Evolutionary conservation across 2,888 invertebrate species (phyloP), one percentile per base, ranked within the genome.

Genomic region (Mechanitis messenoides): DNA sequence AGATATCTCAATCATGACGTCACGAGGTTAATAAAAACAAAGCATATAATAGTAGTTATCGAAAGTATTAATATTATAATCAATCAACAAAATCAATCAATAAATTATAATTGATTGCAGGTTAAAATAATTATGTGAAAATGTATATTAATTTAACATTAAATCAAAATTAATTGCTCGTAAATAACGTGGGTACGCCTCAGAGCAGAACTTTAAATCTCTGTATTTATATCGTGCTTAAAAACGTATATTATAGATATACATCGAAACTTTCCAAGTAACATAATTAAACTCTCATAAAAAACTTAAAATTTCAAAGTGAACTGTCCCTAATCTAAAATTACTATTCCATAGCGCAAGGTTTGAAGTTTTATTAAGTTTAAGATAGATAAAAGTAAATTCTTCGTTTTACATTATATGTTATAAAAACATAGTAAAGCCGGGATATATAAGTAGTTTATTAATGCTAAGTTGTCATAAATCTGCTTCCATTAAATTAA

Each of bases 401-500:
- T 63, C 20, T 20, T 20, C 20, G 20, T 20, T 20, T 20, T 20
- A 20, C 20, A 20, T 20, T 20, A 20, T 20, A 20, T 20, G 20
- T 20, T 20, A 20, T 20, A 20, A 20, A 20, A 20, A 20, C 20
- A 20, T 20, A 20, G 20, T 20, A 20, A 20, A 20, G 20, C 20
- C 20, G 20, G 20, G 20, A 20, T 20, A 20, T 20, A 20, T 20
- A 20, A 20, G 20, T 20, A 20, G 20, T 20, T 20, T 20, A 20
- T 20, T 20, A 20, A 63, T 50, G 64, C 54, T 65, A 80, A 80
- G 77, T 79, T 72, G 78, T 80, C 79, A 78, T 74, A 75, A 78
- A 76, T 76, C 76, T 78, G 80, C 76, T 79, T 81, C 79, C 78
- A 76, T 78, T 78, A 77, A 81, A 78, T 75, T 74, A 72, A 76